Conservation (phyloP, 2,113 vertebrate species). For the Pycnonotus jocosus region DNA sequence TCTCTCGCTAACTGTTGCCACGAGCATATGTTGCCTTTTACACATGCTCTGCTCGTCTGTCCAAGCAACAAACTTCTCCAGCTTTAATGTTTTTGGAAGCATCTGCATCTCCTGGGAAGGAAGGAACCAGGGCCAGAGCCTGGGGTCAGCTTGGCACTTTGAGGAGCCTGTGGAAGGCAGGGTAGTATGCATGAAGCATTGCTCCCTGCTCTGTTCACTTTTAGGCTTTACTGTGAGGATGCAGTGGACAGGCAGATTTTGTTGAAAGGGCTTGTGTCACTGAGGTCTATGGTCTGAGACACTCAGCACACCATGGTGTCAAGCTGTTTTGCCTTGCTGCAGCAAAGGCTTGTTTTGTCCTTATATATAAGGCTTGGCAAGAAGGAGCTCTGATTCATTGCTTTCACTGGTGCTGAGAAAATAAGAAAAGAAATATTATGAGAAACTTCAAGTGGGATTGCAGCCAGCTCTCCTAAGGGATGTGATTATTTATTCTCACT, state of each 20-base stretch:
- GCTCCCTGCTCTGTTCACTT: neutral
- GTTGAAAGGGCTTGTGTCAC: fast-evolving
- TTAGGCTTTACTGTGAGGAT: neutral
- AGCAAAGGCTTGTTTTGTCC: neutral
- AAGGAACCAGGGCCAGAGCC: neutral
- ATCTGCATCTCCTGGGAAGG: neutral
- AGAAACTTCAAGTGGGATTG: neutral
- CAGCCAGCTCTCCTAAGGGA: neutral
- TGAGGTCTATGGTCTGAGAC: neutral
- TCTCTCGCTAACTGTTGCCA: neutral
- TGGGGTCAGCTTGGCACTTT: neutral
- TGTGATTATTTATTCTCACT: neutral
- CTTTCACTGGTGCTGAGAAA: neutral
- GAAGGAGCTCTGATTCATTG: neutral
- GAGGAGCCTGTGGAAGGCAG: neutral
- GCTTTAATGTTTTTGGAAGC: conserved; percentile 2
- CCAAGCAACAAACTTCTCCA: neutral
- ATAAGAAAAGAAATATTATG: neutral
- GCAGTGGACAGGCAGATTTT: neutral
- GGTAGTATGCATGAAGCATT: neutral
- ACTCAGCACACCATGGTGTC: neutral
- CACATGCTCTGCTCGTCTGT: neutral
- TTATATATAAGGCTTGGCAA: neutral
- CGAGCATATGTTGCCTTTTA: conserved; percentile 11
- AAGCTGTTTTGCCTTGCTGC: neutral